Evolutionary conservation across 2,888 invertebrate species (phyloP).

Genomic region (Mystacides longicornis): DNA sequence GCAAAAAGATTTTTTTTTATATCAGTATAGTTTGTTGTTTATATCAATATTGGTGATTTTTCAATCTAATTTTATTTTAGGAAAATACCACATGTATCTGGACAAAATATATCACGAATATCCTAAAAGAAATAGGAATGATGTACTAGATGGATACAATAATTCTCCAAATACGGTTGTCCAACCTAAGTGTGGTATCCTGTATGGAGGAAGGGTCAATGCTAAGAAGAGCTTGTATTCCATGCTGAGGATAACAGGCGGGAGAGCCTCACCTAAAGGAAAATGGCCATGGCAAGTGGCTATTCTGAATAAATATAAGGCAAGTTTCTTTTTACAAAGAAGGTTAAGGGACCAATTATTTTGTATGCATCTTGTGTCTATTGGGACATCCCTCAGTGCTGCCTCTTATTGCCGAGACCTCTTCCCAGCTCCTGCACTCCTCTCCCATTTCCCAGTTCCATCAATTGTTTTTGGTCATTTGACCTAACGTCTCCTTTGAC

Average conservation of each 20-base stretch:
- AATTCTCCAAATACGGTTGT: slow-evolving; percentile 8
- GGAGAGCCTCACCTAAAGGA: slow-evolving; percentile 67
- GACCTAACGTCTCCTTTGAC: too few relatives aligned
- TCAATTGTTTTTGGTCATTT: too few relatives aligned
- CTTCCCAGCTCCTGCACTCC: too few relatives aligned
- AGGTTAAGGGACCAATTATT: too few relatives aligned
- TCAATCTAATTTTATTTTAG: slow-evolving; percentile 5
- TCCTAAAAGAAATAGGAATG: slow-evolving; percentile 19
- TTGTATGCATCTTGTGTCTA: too few relatives aligned
- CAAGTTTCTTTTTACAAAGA: slow-evolving; percentile 32
- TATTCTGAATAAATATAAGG: slow-evolving; percentile 75
- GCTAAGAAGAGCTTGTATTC: slow-evolving; percentile 38
- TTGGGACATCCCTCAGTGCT: too few relatives aligned
- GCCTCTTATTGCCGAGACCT: too few relatives aligned
- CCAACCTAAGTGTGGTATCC: slow-evolving; percentile 17
- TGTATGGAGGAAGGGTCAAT: slow-evolving; percentile 17
- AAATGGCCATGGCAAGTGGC: slow-evolving; percentile 96
- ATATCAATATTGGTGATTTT: neutral
- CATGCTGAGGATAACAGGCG: slow-evolving; percentile 81
- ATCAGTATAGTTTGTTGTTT: neutral
- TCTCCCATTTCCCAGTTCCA: too few relatives aligned
- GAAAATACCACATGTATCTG: slow-evolving; percentile 20
- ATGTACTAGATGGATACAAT: slow-evolving; percentile 11
- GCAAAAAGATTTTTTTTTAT: too few relatives aligned
- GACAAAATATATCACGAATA: slow-evolving; percentile 22